Evolutionary conservation across 1,140 invertebrate species (phyloP).

Genomic region (Nymphalis io): DNA sequence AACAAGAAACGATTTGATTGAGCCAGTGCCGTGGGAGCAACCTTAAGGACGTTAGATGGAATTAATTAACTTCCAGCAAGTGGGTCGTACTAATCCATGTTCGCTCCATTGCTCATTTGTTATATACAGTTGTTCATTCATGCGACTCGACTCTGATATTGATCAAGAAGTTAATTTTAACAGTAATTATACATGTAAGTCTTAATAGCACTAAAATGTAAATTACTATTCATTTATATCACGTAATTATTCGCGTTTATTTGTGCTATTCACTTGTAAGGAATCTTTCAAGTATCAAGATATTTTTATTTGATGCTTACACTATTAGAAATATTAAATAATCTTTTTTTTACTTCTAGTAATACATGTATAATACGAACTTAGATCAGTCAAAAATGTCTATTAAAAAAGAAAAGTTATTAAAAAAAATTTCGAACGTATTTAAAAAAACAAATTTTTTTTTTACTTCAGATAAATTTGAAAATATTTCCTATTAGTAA

Average conservation of each 20-base stretch:
- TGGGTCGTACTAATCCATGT: constrained; percentile 44
- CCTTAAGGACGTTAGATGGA: constrained; percentile 49
- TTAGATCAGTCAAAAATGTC: no score
- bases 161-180: constrained; percentile 20
- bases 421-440: no score
- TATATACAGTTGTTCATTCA: constrained; percentile 32
- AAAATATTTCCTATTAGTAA: no score
- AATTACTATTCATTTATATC: not conserved
- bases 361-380: no score
- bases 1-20: constrained; percentile 32
- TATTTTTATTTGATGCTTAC: no score
- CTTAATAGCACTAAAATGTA: not conserved
- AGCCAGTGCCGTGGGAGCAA: constrained; percentile 38
- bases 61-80: constrained; percentile 47
- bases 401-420: no score
- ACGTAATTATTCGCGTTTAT: not conserved
- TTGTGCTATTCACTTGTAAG: not conserved
- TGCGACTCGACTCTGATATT: constrained; percentile 25
- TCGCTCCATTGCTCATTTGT: constrained; percentile 34
- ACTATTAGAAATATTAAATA: no score
- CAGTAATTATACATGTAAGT: constrained; percentile 4
- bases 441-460: no score
- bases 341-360: no score
- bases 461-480: no score
- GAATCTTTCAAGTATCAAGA: no score